Conservation (phyloP, 2,797 vertebrate species). For the Anableps anableps region DNA sequence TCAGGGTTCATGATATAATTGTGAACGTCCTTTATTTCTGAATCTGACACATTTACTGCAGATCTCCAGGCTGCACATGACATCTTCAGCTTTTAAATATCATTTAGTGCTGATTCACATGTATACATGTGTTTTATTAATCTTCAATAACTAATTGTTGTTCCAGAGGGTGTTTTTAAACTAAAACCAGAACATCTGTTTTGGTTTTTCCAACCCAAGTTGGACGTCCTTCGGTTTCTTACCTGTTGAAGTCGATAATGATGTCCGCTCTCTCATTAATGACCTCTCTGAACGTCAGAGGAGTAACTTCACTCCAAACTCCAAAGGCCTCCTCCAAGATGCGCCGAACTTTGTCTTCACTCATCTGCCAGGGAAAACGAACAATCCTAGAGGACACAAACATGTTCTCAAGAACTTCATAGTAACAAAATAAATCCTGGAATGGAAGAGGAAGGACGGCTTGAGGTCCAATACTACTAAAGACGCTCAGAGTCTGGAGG, state of each 20-base stretch:
- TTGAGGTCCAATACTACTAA: background rate
- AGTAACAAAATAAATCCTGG: background rate
- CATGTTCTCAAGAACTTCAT: background rate
- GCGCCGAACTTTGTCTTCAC: slow-evolving; percentile 80
- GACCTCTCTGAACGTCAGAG: slow-evolving; percentile 89
- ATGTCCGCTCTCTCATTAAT: slow-evolving; percentile 85
- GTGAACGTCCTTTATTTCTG: background rate
- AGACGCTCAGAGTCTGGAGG: background rate
- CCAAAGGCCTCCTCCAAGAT: slow-evolving; percentile 85
- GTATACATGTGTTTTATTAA: background rate
- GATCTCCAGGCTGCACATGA: background rate
- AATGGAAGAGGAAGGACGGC: background rate
- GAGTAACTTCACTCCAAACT: slow-evolving; percentile 90
- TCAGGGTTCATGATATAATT: background rate
- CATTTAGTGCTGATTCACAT: background rate
- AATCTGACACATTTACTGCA: background rate
- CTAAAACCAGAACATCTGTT: background rate
- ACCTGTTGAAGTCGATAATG: slow-evolving; percentile 91
- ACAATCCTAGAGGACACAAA: slow-evolving; percentile 80
- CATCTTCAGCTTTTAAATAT: background rate
- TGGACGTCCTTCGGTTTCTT: background rate
- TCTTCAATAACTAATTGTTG: background rate
- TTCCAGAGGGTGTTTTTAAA: background rate
- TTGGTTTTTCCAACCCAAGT: too few relatives aligned
- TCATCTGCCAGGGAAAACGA: slow-evolving; percentile 89